These are phyloP conservation scores for Scatophagus argus DNA, from an alignment of 2,113 vertebrate genomes.

Conservation along the genomic window DNA sequence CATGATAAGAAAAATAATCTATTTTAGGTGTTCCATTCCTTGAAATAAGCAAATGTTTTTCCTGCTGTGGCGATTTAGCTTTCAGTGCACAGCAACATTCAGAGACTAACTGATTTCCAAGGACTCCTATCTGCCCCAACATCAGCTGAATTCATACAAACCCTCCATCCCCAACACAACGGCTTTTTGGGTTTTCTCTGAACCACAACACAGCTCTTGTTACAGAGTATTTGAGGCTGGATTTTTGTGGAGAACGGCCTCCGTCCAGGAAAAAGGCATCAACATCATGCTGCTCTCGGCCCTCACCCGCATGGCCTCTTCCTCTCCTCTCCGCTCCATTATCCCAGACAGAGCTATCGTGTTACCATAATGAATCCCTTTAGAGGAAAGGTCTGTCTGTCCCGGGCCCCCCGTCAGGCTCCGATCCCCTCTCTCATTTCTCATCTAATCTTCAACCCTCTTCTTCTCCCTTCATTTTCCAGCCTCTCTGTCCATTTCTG, in stretches of 20 bases:
- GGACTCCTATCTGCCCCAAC: slow-evolving; percentile 28
- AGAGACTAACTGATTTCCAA: slow-evolving; percentile 27
- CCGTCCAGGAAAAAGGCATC: slow-evolving; percentile 70
- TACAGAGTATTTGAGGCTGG: slow-evolving; percentile 50
- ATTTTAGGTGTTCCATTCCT: slow-evolving; percentile 2
- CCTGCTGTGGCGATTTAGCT: background rate
- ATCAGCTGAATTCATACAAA: slow-evolving; percentile 42
- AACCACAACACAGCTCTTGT: slow-evolving; percentile 63
- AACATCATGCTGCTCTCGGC: slow-evolving; percentile 56
- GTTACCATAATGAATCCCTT: slow-evolving; percentile 76
- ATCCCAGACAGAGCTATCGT: slow-evolving; percentile 73
- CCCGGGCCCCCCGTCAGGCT: slow-evolving; percentile 45
- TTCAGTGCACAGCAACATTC: slow-evolving; percentile 5
- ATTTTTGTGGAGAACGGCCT: slow-evolving; percentile 59
- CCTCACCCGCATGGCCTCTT: slow-evolving; percentile 52
- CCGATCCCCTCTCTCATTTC: slow-evolving; percentile 21
- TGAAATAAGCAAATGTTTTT: slow-evolving; percentile 30
- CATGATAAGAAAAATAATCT: slow-evolving; percentile 28
- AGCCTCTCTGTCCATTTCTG: slow-evolving; percentile 7
- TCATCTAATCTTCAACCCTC: slow-evolving; percentile 23
- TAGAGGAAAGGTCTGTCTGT: slow-evolving; percentile 60
- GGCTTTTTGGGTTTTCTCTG: slow-evolving; percentile 34
- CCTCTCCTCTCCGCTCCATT: slow-evolving; percentile 51
- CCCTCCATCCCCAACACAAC: slow-evolving; percentile 36
- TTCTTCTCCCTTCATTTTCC: slow-evolving; percentile 15